Evolutionary conservation across 2,888 invertebrate species (phyloP).

Genomic region (Antheraea assamensis): DNA sequence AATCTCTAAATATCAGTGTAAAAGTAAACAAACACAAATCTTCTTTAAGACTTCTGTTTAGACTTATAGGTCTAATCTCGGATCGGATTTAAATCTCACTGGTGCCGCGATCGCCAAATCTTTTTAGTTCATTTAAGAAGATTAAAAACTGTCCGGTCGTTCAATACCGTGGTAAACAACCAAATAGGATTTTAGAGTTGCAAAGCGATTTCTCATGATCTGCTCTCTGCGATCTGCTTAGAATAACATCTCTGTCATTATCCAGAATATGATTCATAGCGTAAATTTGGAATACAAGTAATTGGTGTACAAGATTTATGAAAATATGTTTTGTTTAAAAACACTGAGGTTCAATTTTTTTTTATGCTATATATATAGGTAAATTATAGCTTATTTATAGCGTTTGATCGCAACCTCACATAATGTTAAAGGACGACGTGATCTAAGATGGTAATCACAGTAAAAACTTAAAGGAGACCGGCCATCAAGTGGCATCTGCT

Average conservation of each 20-base stretch:
- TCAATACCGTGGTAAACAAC: constrained; percentile 5
- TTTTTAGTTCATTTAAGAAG: constrained; percentile 1
- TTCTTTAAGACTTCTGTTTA: constrained; percentile 3
- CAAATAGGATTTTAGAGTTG: not conserved
- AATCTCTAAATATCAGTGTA: not conserved
- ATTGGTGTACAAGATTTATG: not conserved
- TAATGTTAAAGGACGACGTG: not conserved
- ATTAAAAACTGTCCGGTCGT: not conserved
- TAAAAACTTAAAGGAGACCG: not conserved
- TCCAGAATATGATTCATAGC: not conserved
- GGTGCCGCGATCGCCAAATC: not conserved
- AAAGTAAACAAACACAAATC: not conserved
- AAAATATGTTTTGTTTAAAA: not conserved
- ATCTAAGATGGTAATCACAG: not conserved
- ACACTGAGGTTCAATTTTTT: not conserved
- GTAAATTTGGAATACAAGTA: not conserved
- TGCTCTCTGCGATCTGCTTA: not conserved
- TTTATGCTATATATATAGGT: not conserved
- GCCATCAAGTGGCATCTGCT: not conserved
- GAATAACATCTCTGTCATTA: not conserved
- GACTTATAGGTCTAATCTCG: not conserved
- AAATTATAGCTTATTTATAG: not conserved
- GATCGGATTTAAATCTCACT: not conserved
- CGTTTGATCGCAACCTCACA: not conserved
- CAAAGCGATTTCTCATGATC: not conserved